Evolutionary conservation across 2,888 invertebrate species (phyloP).

Genomic region (Resseliella maxima): DNA sequence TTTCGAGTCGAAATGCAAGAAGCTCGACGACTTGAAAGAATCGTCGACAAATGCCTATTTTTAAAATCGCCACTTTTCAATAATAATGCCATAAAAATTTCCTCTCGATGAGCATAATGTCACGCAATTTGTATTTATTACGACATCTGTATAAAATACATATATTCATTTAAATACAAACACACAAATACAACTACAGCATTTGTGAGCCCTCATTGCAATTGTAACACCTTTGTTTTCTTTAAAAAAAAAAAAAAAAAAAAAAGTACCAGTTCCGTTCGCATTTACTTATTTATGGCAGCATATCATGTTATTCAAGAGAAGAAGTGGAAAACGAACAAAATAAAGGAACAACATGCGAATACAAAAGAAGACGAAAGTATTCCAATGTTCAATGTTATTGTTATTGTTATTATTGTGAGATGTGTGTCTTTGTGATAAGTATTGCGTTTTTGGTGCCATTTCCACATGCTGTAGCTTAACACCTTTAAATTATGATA

Average conservation of each 20-base stretch:
- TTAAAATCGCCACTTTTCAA: background rate
- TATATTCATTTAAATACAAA: too few species aligned
- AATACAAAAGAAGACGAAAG: background rate
- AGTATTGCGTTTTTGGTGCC: constrained; percentile 55
- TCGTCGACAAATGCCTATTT: constrained; percentile 4
- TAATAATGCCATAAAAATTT: background rate
- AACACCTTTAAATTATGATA: constrained; percentile 57
- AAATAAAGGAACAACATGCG: background rate
- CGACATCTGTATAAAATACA: constrained; percentile 29
- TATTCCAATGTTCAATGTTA: constrained; percentile 10
- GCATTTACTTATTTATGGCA: constrained; percentile 36
- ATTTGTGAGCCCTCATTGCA: background rate
- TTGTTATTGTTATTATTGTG: constrained; percentile 30
- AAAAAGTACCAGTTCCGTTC: background rate
- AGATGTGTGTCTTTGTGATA: constrained; percentile 33
- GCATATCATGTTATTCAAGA: background rate
- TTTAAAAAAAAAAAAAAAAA: background rate
- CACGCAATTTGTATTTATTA: constrained; percentile 16
- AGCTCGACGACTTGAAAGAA: constrained; percentile 53
- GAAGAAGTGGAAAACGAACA: background rate
- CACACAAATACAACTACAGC: background rate
- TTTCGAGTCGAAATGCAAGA: constrained; percentile 57
- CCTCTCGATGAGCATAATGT: background rate
- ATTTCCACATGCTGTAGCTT: constrained; percentile 56
- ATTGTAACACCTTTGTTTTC: background rate